Evolutionary conservation across 2,797 vertebrate species (phyloP), one percentile per base, ranked within the genome.

Genomic region (Xyrichtys novacula): DNA sequence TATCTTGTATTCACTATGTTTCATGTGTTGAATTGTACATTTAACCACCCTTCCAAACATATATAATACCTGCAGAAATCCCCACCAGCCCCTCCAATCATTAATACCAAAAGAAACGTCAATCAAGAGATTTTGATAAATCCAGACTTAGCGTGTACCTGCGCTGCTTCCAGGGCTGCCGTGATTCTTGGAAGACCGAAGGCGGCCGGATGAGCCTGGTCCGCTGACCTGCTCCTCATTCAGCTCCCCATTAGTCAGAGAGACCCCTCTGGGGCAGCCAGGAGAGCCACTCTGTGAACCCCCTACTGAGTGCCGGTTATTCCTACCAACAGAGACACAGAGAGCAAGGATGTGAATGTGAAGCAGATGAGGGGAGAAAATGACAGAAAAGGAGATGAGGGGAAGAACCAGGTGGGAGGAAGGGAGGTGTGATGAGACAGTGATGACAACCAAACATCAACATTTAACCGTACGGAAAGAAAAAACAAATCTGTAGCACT

Each of bases 281-380:
- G 89, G 86, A 63, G 92, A 91, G 34, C 81, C 73, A 70, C 85
- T 90, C 80, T 80, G 92, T 0, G 87, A 82, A 14, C 63, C 92
- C 26, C 91, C 94, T 8, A 92, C 84, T 0, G 57, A 93, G 9
- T 92, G 93, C 36, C 94, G 92, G 83, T 93, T 94, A 0, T 73
- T 90, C 85, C 96, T 96, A 84, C 16, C 20, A 31, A 70, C n/a
- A 55, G 16, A 57, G 7, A 34, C 4, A 57, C 17, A 55, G 3
- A 39, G 9, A 39, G 26, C 39, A 15, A 28, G 38, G 46, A 28
- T 12, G 6, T n/a, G 11, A 20, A 65, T 20, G 48, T 26, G 22
- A 11, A 48, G 4, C 19, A 59, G 9, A 53, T 1, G 20, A 47
- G 39, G 19, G 17, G 4, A 50, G 31, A 42, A 29, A 39, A 53